A percentile compares a stretch with the other conserved stretches of the same genome.
Conservation (phyloP, 2,113 vertebrate genomes). For the Malurus cyaneus region DNA sequence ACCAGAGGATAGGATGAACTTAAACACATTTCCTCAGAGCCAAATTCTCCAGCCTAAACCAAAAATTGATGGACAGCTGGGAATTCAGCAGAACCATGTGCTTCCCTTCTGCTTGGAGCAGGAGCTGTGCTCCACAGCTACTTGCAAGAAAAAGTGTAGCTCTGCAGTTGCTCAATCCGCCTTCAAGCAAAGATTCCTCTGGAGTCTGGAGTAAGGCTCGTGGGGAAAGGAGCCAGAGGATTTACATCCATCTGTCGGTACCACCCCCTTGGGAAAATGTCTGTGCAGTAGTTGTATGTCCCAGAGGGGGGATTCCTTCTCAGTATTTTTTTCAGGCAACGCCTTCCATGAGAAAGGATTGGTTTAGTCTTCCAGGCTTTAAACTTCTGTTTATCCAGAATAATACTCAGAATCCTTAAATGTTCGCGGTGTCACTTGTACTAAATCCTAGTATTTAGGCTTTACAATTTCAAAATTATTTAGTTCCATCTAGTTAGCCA, state of each 20-base stretch:
- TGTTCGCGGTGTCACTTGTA: neutral
- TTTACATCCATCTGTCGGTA: conserved; percentile 28
- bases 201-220: neutral
- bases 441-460: neutral
- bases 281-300: neutral
- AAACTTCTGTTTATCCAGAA: conserved; percentile 14
- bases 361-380: neutral
- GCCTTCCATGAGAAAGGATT: neutral
- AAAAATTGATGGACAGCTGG: conserved; percentile 27
- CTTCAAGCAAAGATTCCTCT: neutral
- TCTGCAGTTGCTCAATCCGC: neutral
- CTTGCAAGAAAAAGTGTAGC: conserved; percentile 3
- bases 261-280: neutral
- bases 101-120: conserved; percentile 31
- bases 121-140: neutral
- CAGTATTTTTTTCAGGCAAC: neutral
- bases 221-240: conserved; percentile 37
- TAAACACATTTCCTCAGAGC: conserved; percentile 36
- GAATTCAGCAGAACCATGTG: conserved; percentile 24
- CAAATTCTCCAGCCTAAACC: conserved; percentile 3
- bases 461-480: neutral
- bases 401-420: conserved; percentile 37
- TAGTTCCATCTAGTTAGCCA: neutral
- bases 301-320: neutral
- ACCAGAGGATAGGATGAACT: conserved; percentile 25